Evolutionary conservation across 92 coral and sea anemone genomes (phyloP).

Genomic region (Heliopora coerulea): DNA sequence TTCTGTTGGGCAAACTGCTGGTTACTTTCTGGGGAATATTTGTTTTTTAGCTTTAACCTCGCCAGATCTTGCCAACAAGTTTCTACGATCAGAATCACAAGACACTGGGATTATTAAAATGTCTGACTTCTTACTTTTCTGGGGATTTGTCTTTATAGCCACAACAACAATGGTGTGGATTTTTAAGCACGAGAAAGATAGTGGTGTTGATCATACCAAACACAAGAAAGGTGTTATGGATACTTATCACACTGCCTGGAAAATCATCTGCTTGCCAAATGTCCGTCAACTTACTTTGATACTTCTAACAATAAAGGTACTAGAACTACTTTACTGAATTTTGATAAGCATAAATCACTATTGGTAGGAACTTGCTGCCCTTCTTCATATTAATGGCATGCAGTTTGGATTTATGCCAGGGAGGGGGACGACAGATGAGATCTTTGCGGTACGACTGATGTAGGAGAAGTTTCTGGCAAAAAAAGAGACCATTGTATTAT

Average conservation of each 20-base stretch:
- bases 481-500: no score
- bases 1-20: conserved; percentile 94
- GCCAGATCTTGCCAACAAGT: conserved; percentile 83
- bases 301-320: conserved; percentile 87
- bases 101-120: conserved; percentile 68
- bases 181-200: conserved; percentile 78
- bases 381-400: no score
- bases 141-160: conserved; percentile 84
- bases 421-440: no score
- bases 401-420: no score
- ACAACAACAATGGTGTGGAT: conserved; percentile 86
- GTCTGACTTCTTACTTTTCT: conserved; percentile 77
- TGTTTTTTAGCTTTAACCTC: conserved; percentile 94
- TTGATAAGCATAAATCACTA: no score
- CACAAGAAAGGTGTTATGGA: conserved; percentile 67
- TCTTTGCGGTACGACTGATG: no score
- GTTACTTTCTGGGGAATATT: conserved; percentile 91
- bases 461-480: no score
- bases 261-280: conserved; percentile 72
- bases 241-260: conserved; percentile 75
- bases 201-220: conserved; percentile 50
- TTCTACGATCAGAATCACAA: conserved; percentile 62
- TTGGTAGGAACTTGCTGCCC: no score
- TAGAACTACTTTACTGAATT: neutral
- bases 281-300: conserved; percentile 64